phyloP scores from a whole-genome alignment of 2,113 vertebrate genomes.

The Mormoops blainvillei region DNA sequence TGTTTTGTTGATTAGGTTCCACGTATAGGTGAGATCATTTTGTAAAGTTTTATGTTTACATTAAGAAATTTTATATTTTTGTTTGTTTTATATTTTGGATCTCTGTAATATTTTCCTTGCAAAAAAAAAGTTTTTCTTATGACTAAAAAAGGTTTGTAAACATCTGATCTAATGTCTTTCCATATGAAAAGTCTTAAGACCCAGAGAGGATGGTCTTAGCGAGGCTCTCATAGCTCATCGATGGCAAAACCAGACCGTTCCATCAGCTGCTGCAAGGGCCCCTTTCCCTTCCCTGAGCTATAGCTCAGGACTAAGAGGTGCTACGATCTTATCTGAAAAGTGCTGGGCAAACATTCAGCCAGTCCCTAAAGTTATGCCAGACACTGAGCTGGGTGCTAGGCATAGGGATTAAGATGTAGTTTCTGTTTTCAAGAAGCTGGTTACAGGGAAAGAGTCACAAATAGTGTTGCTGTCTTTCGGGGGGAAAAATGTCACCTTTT shows the following conservation, averaged over 20 bases:
- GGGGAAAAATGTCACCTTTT: neutral
- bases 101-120: neutral
- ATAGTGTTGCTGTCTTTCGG: neutral
- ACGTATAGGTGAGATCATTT: too few relatives aligned
- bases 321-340: neutral
- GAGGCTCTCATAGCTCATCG: neutral
- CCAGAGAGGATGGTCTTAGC: neutral
- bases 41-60: neutral
- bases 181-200: neutral
- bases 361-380: neutral
- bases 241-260: neutral
- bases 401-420: neutral
- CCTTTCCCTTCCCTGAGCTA: neutral
- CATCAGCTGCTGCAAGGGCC: neutral
- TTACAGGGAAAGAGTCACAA: neutral
- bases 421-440: neutral
- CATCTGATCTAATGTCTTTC: neutral
- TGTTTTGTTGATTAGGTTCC: too few relatives aligned
- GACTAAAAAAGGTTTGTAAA: neutral
- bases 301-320: neutral
- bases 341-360: neutral
- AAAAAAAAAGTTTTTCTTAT: neutral
- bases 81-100: neutral
- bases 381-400: neutral
- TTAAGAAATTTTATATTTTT: neutral